Conservation (phyloP, 2,888 invertebrate species). For the Ischnura elegans region DNA sequence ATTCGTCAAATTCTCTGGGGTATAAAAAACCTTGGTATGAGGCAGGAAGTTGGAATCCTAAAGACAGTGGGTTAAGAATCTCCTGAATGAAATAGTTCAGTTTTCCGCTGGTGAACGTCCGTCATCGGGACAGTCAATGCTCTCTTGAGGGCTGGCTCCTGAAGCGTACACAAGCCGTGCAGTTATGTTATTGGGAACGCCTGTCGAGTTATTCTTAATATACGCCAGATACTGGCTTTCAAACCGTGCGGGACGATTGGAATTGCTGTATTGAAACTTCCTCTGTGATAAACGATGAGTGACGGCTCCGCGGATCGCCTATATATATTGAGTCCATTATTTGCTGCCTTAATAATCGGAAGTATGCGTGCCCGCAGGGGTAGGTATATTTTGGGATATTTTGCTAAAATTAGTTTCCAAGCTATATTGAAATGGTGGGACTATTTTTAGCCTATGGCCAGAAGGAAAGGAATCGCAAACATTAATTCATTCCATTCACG, state of each 20-base stretch:
- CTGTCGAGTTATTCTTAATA: conserved; percentile 47
- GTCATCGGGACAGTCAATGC: conserved; percentile 53
- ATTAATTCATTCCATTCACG: not conserved
- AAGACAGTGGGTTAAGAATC: conserved; percentile 43
- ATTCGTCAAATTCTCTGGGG: conserved; percentile 42
- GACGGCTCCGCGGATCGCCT: not conserved
- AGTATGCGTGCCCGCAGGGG: not conserved
- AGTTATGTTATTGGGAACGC: not conserved
- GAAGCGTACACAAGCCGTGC: not conserved
- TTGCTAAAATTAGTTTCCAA: not conserved
- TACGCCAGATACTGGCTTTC: conserved; percentile 50
- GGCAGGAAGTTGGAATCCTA: conserved; percentile 61
- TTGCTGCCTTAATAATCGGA: not conserved
- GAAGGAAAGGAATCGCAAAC: not conserved
- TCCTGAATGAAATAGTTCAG: conserved; percentile 22
- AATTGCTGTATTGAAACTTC: conserved; percentile 33
- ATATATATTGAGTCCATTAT: not conserved
- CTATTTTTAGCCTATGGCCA: not conserved
- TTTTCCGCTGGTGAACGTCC: conserved; percentile 40
- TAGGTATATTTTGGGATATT: not conserved
- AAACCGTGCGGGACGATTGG: not conserved
- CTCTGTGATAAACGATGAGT: conserved; percentile 17
- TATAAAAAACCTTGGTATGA: conserved; percentile 39
- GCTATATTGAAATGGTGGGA: not conserved
- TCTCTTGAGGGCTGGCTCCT: conserved; percentile 24